Conservation (phyloP, 2,797 vertebrate species). For the Characodon lateralis region DNA sequence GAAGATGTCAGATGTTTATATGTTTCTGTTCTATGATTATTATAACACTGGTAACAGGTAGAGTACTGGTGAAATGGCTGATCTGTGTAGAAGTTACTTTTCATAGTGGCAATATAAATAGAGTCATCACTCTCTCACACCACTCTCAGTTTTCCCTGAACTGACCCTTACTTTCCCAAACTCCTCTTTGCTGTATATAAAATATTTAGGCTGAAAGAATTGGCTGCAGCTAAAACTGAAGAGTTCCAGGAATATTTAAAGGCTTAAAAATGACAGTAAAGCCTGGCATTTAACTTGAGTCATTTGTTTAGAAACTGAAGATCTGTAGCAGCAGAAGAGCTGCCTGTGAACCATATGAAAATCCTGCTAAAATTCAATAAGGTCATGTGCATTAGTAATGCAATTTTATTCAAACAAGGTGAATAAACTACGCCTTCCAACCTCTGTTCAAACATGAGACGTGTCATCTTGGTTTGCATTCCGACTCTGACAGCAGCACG, state of each 20-base stretch:
- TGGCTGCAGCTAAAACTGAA: slow-evolving; percentile 5
- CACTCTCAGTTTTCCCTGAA: slow-evolving; percentile 3
- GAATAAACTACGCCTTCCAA: background rate
- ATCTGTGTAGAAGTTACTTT: slow-evolving; percentile 15
- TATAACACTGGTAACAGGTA: slow-evolving; percentile 3
- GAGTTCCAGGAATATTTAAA: slow-evolving; percentile 22
- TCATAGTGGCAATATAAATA: slow-evolving; percentile 14
- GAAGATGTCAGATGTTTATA: background rate
- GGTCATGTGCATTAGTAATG: background rate
- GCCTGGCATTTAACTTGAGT: background rate
- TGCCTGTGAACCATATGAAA: slow-evolving; percentile 4
- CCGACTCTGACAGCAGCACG: slow-evolving; percentile 80
- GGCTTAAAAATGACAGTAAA: background rate
- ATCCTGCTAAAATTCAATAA: background rate
- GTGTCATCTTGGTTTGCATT: slow-evolving; percentile 67
- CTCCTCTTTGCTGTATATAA: slow-evolving; percentile 27
- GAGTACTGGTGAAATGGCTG: background rate
- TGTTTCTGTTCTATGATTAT: background rate
- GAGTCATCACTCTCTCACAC: background rate
- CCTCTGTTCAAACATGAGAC: background rate
- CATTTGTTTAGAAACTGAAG: slow-evolving; percentile 7
- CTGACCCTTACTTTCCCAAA: slow-evolving; percentile 22
- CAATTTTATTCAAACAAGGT: background rate
- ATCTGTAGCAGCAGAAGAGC: background rate
- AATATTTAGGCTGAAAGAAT: background rate